Evolutionary conservation across 1,140 invertebrate species (phyloP).

Genomic region (Caenorhabditis remanei): DNA sequence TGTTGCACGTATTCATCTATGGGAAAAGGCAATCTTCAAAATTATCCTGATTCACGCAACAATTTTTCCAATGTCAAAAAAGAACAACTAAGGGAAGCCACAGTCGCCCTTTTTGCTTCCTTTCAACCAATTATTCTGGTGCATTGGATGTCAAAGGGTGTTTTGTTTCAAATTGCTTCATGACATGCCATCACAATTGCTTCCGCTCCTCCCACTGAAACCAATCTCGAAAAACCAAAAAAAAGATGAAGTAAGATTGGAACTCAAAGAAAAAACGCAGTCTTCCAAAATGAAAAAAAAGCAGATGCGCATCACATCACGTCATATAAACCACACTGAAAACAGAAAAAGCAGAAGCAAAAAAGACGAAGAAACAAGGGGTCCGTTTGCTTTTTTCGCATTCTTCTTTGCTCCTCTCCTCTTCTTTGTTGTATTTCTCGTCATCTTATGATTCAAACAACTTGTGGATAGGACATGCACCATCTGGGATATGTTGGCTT

Average conservation of each 20-base stretch:
- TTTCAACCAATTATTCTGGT: slow-evolving; percentile 43
- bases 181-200: background rate
- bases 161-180: slow-evolving; percentile 50
- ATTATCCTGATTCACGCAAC: too few species aligned
- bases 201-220: too few species aligned
- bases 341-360: slow-evolving; percentile 36
- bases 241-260: background rate
- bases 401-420: background rate
- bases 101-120: background rate
- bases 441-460: slow-evolving; percentile 40
- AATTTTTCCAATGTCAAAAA: background rate
- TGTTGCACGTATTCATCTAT: too few species aligned
- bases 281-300: background rate
- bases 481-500: background rate
- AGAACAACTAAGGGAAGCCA: background rate
- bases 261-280: slow-evolving; percentile 2
- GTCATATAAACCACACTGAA: slow-evolving; percentile 54
- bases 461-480: background rate
- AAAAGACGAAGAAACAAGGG: slow-evolving; percentile 25
- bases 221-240: background rate
- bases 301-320: slow-evolving; percentile 9
- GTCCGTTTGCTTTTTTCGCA: slow-evolving; percentile 20
- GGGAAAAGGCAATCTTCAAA: too few species aligned
- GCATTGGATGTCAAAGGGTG: slow-evolving; percentile 32
- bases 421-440: background rate